These are phyloP conservation scores for Zingel zingel DNA, from an alignment of 2,113 vertebrate species.

Conservation along the genomic window DNA sequence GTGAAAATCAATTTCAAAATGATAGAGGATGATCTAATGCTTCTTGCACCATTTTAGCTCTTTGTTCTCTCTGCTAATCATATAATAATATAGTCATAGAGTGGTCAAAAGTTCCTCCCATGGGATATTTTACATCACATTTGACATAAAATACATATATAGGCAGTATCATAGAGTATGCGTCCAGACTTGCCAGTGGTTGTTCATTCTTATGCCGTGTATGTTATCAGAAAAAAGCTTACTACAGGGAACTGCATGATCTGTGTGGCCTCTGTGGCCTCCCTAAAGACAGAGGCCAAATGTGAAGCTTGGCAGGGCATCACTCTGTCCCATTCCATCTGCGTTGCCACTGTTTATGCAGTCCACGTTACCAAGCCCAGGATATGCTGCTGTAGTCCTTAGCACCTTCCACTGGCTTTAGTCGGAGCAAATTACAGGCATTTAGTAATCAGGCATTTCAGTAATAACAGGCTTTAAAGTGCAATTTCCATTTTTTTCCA, in stretches of 20 bases:
- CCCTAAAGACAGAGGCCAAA: conserved; percentile 45
- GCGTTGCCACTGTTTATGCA: conserved; percentile 31
- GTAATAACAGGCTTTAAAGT: conserved; percentile 1
- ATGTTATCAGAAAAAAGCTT: background rate
- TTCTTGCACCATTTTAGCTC: background rate
- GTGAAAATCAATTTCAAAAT: background rate
- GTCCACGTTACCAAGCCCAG: conserved; percentile 1
- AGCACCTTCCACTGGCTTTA: background rate
- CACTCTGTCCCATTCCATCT: conserved; percentile 50
- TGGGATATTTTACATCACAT: background rate
- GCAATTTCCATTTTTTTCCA: no score
- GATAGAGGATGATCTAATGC: background rate
- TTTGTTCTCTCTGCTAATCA: background rate
- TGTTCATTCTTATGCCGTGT: conserved; percentile 6
- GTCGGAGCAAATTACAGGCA: background rate
- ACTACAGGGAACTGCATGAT: conserved; percentile 18
- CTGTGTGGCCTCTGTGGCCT: conserved; percentile 16
- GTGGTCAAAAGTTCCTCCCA: no score
- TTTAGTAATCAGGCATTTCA: background rate
- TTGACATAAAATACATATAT: no score
- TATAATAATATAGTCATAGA: background rate
- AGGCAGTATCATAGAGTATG: background rate
- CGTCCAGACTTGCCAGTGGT: background rate
- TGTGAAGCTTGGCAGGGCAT: conserved; percentile 25
- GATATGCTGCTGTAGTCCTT: background rate